A percentile compares a stretch with the other conserved stretches of the same genome.
Evolutionary conservation across 2,888 invertebrate genomes (phyloP).

Genomic region (Trichogramma dendrolimi): DNA sequence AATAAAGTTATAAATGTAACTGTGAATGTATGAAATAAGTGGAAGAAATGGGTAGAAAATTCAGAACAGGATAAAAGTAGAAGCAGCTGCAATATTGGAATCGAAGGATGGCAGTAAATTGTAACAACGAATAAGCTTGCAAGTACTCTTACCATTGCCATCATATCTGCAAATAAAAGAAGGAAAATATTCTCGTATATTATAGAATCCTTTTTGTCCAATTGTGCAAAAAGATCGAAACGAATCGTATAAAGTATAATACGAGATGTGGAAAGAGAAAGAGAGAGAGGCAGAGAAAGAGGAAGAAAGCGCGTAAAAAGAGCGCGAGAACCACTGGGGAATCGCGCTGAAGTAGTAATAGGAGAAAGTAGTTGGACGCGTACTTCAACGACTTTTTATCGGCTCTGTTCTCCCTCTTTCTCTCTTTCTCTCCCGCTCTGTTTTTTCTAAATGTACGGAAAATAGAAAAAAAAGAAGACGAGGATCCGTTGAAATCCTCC

Average conservation of each 20-base stretch:
- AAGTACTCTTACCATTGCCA: neutral
- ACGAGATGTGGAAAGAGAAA: neutral
- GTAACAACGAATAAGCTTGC: constrained; percentile 1
- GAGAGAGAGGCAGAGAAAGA: constrained; percentile 1
- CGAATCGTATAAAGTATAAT: no score
- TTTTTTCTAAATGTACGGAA: no score
- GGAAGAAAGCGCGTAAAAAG: neutral
- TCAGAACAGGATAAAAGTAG: neutral
- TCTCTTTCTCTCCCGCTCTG: no score
- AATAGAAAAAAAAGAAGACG: constrained; percentile 17
- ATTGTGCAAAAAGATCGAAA: neutral
- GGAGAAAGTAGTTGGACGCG: neutral
- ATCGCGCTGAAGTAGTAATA: neutral
- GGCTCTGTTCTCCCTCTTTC: neutral
- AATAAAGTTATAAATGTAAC: no score
- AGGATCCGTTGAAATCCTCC: constrained; percentile 23
- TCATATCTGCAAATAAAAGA: constrained; percentile 17
- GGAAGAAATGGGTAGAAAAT: neutral
- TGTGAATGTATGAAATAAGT: neutral
- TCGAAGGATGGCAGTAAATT: constrained; percentile 19
- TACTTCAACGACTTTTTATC: constrained; percentile 19
- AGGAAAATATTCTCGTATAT: constrained; percentile 16
- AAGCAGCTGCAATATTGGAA: constrained; percentile 12
- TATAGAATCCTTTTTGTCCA: constrained; percentile 23
- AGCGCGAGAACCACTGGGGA: neutral